These are phyloP conservation scores for Uromys caudimaculatus DNA, from an alignment of 2,797 vertebrate species.

Conservation along the genomic window DNA sequence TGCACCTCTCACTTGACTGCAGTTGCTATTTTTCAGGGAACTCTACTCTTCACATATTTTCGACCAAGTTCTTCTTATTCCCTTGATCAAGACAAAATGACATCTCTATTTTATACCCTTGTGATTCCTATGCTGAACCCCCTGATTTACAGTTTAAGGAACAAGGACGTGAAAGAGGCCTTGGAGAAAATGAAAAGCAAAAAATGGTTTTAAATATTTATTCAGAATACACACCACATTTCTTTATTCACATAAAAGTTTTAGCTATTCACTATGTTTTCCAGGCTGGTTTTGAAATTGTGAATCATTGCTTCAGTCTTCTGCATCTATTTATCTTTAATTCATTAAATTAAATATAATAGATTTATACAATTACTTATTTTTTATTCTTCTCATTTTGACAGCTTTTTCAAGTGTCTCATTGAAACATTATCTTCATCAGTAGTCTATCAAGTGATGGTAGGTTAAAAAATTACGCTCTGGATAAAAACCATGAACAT, in stretches of 20 bases:
- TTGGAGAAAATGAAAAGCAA: background rate
- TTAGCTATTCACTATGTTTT: background rate
- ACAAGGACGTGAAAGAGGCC: slow-evolving; percentile 25
- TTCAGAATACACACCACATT: background rate
- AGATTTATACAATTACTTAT: background rate
- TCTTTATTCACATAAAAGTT: background rate
- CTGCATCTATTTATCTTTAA: background rate
- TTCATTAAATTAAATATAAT: background rate
- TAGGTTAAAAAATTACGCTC: background rate
- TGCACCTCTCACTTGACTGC: slow-evolving; percentile 28
- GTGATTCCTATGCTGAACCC: slow-evolving; percentile 48
- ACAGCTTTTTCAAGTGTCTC: background rate
- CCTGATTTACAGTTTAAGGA: background rate
- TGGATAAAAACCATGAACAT: background rate
- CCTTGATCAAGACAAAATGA: slow-evolving; percentile 67
- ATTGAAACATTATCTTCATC: background rate
- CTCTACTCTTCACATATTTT: slow-evolving; percentile 66
- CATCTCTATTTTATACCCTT: slow-evolving; percentile 41
- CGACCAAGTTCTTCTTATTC: background rate
- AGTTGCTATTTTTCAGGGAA: slow-evolving; percentile 68
- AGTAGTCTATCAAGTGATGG: background rate
- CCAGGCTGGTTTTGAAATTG: background rate
- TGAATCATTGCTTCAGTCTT: background rate
- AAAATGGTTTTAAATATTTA: background rate
- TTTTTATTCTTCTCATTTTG: background rate